A percentile compares a stretch with the other conserved stretches of the same genome.
These are phyloP conservation scores for Lepus oiostolus DNA, from an alignment of 2,797 vertebrate species.

Conservation along the genomic window DNA sequence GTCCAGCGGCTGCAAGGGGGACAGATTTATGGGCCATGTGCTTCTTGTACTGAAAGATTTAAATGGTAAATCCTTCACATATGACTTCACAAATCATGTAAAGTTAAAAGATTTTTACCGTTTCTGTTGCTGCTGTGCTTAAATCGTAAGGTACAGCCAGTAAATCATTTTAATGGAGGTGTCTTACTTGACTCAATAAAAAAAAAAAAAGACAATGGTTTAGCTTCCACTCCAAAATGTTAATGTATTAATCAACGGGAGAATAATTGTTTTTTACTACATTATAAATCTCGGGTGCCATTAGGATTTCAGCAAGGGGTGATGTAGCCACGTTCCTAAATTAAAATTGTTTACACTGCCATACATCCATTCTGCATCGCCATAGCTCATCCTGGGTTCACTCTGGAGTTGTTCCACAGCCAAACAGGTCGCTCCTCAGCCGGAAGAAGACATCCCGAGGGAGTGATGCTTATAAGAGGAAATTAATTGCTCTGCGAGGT, in stretches of 20 bases:
- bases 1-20: conserved; percentile 86
- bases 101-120: conserved; percentile 94
- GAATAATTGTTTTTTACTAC: conserved; percentile 90
- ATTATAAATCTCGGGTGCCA: conserved; percentile 90
- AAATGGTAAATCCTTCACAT: conserved; percentile 96
- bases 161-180: conserved; percentile 95
- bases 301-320: conserved; percentile 88
- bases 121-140: conserved; percentile 93
- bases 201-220: conserved; percentile 88
- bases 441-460: conserved; percentile 77
- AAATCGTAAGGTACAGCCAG: conserved; percentile 93
- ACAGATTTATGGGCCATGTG: conserved; percentile 94
- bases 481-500: conserved; percentile 84
- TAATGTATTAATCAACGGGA: conserved; percentile 92
- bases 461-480: conserved; percentile 82
- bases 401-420: conserved; percentile 80
- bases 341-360: conserved; percentile 91
- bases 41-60: conserved; percentile 95
- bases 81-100: conserved; percentile 96
- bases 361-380: conserved; percentile 84
- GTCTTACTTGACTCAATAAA: conserved; percentile 89
- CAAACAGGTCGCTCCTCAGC: conserved; percentile 83
- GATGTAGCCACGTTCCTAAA: conserved; percentile 88
- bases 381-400: conserved; percentile 87
- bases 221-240: conserved; percentile 91